phyloP scores from a whole-genome alignment of 2,113 vertebrate species.

The Istiophorus platypterus region DNA sequence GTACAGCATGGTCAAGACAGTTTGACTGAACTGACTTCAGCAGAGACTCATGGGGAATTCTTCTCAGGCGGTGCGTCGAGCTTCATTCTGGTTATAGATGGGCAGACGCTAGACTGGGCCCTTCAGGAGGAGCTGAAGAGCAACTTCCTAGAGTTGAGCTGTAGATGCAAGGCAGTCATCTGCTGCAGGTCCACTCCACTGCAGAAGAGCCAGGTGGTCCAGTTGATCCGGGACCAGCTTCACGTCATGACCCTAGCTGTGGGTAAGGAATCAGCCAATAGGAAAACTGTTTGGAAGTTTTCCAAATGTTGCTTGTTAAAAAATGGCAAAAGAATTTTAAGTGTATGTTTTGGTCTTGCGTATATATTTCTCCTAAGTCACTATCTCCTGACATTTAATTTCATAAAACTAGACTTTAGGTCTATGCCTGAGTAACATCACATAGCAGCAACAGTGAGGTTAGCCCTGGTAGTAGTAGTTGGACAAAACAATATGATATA shows the following conservation, averaged over 20 bases:
- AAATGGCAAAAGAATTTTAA: too few species aligned
- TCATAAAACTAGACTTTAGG: background rate
- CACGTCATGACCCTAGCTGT: conserved; percentile 92
- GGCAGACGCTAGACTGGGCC: conserved; percentile 85
- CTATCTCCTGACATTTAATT: too few species aligned
- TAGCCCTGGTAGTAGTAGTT: background rate
- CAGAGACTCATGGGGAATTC: background rate
- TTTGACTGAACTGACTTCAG: background rate
- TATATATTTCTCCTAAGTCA: too few species aligned
- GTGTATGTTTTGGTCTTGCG: too few species aligned
- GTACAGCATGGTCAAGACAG: conserved; percentile 62
- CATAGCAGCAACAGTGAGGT: background rate
- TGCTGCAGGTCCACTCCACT: conserved; percentile 93
- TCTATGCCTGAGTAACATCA: background rate
- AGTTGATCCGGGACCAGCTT: conserved; percentile 86
- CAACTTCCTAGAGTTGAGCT: conserved; percentile 86
- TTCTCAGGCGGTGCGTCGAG: background rate
- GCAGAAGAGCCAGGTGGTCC: conserved; percentile 93
- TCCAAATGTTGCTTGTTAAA: too few species aligned
- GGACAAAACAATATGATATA: background rate
- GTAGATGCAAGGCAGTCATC: conserved; percentile 87
- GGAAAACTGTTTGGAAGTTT: background rate
- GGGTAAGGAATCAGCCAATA: conserved; percentile 70
- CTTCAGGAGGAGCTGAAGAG: conserved; percentile 87
- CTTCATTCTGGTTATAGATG: conserved; percentile 88